Base-by-base conservation (phyloP, 1,140 invertebrate genomes). In the Achatina immaculata region DNA sequence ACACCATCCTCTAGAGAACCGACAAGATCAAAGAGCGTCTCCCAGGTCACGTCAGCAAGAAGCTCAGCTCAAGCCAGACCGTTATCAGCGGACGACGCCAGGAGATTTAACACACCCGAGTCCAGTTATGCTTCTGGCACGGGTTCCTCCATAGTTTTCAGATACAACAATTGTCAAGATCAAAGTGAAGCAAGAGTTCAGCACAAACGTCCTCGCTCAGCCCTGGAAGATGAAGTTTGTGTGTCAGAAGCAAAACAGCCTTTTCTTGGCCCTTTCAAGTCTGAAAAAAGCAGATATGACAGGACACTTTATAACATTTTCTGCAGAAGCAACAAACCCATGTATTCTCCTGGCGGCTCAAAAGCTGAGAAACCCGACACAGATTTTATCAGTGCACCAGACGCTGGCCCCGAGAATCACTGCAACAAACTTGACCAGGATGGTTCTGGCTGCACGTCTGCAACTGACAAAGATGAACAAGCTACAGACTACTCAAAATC, bases 61-160 rank as follows among this genome's bases (percentile, higher is more conserved):
- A 19, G 43, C 9, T 43, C 78, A 55, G 78, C 62, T 31, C 77
- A 71, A 40, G 28, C 65, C 1, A 66, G 80, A 21, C 81, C 69
- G 24, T 45, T 81, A 43, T 80, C 80, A 19, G 80, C 80, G 0
- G 75, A 81, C 40, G 78, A 78, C 77, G 68, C 58, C 42, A 65
- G 36, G 42, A 34, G 0, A 42, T 42, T 78, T 21, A 45, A 55
- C 9, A 78, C 38, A 40, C 19, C 81, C n/a, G 24, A 55, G 45
- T 31, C 19, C 38, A 51, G 66, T 62, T 9, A 16, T 16, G 40
- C 62, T 28, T 2, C 24, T n/a, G 51, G n/a, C 40, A 4, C 0
- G 1, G 31, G 34, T n/a, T 36, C 21, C 19, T 38, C 42, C 11
- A 21, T 24, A 0, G 14, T 55, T 7, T 51, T 69, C 34, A 9